Evolutionary conservation across 30 jellyfish, hydroid and myxozoan genomes (phyloP).

Genomic region (Cassiopea xamachana): DNA sequence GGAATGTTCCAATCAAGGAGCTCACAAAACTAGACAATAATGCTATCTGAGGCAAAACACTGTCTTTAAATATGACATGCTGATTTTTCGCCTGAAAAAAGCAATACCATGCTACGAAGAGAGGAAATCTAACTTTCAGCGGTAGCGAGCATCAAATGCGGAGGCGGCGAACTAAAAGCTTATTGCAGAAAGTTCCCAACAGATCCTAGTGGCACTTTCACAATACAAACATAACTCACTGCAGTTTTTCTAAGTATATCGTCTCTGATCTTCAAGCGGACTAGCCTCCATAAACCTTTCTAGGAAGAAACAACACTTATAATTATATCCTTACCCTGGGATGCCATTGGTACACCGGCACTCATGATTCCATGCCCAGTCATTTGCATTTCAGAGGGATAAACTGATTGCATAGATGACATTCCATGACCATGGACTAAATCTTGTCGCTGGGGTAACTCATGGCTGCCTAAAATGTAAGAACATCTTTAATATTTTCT

Average conservation of each 20-base stretch:
- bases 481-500: neutral
- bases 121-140: too few relatives aligned
- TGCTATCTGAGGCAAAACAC: too few relatives aligned
- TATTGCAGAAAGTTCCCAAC: too few relatives aligned
- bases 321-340: slow-evolving; percentile 21
- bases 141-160: too few relatives aligned
- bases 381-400: slow-evolving; percentile 55
- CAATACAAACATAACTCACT: too few relatives aligned
- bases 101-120: too few relatives aligned
- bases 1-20: too few relatives aligned
- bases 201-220: too few relatives aligned
- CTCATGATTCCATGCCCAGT: slow-evolving; percentile 27
- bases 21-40: too few relatives aligned
- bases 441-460: slow-evolving; percentile 31
- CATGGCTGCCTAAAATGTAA: slow-evolving; percentile 28
- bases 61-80: too few relatives aligned
- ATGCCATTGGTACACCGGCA: slow-evolving; percentile 25
- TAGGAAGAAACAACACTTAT: neutral
- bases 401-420: slow-evolving; percentile 36
- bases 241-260: neutral
- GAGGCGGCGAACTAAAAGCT: too few relatives aligned
- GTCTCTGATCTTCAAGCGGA: neutral
- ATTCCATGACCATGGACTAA: slow-evolving; percentile 19
- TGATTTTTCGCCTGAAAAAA: too few relatives aligned
- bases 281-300: neutral